Percentiles rank a stretch among this genome's conserved stretches.
Evolutionary conservation across 1,140 invertebrate species (phyloP).

Genomic region (Trypoxylus dichotomus): DNA sequence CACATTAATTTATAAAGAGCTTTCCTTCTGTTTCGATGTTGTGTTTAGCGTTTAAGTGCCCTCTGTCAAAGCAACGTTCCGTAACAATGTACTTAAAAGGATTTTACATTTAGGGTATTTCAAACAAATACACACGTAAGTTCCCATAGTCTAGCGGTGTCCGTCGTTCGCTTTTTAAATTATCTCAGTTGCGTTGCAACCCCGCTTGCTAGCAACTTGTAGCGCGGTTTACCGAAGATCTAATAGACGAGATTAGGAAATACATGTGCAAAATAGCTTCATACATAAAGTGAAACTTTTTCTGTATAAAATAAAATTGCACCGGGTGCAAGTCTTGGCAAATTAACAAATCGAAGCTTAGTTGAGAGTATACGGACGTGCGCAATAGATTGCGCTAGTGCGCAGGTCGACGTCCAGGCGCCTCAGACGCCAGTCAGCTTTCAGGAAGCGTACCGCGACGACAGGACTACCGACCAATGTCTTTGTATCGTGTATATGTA

Average conservation of each 20-base stretch:
- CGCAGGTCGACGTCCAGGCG: conserved; percentile 45
- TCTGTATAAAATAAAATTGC: conserved; percentile 22
- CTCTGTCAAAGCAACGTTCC: neutral
- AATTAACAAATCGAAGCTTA: conserved; percentile 51
- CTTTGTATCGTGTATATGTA: neutral
- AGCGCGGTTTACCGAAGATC: neutral
- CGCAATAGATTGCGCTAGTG: conserved; percentile 46
- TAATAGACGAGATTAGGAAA: neutral
- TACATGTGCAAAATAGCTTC: neutral
- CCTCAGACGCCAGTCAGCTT: conserved; percentile 45
- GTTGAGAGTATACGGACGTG: conserved; percentile 41
- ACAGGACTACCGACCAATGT: conserved; percentile 26
- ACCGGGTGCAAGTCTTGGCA: conserved; percentile 43
- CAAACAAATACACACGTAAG: neutral
- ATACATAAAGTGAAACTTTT: conserved; percentile 1
- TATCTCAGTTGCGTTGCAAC: neutral
- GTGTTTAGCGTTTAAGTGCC: too few species aligned
- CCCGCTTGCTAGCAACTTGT: neutral
- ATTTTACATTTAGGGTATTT: neutral
- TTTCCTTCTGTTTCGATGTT: too few species aligned
- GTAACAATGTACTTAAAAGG: neutral
- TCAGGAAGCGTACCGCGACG: conserved; percentile 43
- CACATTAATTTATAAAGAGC: too few species aligned
- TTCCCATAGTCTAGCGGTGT: neutral
- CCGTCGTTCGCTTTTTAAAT: neutral